phyloP scores from a whole-genome alignment of 30 jellyfish, hydroid and myxozoan species.

The Chrysaora quinquecirrha region DNA sequence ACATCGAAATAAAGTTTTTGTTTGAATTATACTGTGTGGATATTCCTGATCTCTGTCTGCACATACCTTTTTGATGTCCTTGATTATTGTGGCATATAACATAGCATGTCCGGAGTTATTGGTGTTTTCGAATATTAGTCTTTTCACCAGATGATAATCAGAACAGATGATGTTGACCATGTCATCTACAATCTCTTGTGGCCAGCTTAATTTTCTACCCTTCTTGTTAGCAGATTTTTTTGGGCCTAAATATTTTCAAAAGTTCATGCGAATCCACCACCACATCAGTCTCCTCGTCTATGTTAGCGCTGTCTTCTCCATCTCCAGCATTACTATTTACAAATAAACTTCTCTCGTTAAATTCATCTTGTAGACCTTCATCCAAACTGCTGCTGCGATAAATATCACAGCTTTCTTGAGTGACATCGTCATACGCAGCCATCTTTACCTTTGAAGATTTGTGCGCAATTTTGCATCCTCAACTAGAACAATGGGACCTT shows the following conservation, averaged over 20 bases:
- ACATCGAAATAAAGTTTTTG: conserved; percentile 32
- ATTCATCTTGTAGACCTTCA: background rate
- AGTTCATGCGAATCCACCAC: conserved; percentile 14
- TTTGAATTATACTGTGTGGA: conserved; percentile 17
- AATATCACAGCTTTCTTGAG: conserved; percentile 12
- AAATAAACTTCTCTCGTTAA: background rate
- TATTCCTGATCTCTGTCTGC: conserved; percentile 27
- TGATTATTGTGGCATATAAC: conserved; percentile 13
- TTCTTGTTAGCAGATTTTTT: conserved; percentile 15
- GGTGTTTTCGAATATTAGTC: background rate
- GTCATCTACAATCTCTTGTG: conserved; percentile 35
- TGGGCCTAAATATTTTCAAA: conserved; percentile 30
- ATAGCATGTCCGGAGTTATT: conserved; percentile 24
- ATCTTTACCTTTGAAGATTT: background rate
- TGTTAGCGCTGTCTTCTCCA: too few relatives aligned
- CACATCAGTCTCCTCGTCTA: conserved; percentile 37
- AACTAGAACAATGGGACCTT: background rate
- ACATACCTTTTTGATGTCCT: background rate
- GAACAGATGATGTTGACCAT: conserved; percentile 44
- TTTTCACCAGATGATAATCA: conserved; percentile 7
- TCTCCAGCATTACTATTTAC: too few relatives aligned
- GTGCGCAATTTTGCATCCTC: background rate
- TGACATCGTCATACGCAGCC: conserved; percentile 1
- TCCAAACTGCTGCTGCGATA: conserved; percentile 22
- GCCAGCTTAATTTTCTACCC: conserved; percentile 45